Base-by-base conservation (phyloP, 2,888 invertebrate genomes). In the Salticus scenicus region DNA sequence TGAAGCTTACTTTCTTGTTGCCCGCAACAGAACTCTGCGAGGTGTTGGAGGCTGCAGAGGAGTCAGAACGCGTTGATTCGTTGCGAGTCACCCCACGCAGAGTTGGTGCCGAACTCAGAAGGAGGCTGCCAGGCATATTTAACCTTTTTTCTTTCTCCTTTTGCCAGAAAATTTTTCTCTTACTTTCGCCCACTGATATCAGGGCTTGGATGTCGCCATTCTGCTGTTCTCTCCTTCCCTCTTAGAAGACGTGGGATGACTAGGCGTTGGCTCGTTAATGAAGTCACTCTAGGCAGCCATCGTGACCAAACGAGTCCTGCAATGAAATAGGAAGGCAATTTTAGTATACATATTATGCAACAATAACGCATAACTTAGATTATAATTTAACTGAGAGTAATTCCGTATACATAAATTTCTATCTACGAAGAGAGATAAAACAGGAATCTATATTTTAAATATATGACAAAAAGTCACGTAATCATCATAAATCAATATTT, bases 1-100 rank as follows among this genome's bases (percentile, higher is more conserved):
- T 88, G 76, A 88, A 88, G 74, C 87, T 87, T 63, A 88, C 88
- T 69, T 88, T 88, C 75, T 88, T 88, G 70, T 71, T 76, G 33
- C 73, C 77, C 14, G 80, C 47, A 30, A 72, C 72, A 5, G 87
- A 71, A 47, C 71, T 75, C 57, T 86, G 78, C 1, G 75, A 75
- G 24, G 77, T 79, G 47, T 75, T 72, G 33, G 88, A 88, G 47
- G 74, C 79, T 31, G 78, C 87, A 37, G 87, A 87, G 79, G 82
- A 82, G 70, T 87, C 87, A n/a, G 87, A 87, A 47, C 87, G 81
- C 10, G 79, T 79, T 30, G 87, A 84, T 63, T 84, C 84, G 86
- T 86, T 73, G 75, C 86, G 86, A 37, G 76, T 67, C 72, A 80
- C 86, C 79, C 86, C 76, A 70, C 79, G 75, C 78, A 73, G 24